Evolutionary conservation across 2,888 invertebrate genomes (phyloP).

Genomic region (Rhabditophanes sp.): DNA sequence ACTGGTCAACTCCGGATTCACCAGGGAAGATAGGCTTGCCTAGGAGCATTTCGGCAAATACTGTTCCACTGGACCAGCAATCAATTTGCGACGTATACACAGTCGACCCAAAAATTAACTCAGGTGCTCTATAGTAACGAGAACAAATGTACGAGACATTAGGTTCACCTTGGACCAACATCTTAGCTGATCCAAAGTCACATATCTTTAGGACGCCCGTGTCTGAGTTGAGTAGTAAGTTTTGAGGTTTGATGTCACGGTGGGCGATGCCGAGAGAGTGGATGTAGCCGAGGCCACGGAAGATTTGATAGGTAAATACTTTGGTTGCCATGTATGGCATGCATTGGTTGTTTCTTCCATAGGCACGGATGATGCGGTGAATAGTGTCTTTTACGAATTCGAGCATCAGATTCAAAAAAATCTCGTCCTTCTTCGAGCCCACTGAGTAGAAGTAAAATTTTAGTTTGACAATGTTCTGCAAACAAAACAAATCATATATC

Average conservation of each 20-base stretch:
- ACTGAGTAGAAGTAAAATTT: conserved; percentile 99
- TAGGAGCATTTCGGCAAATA: conserved; percentile 76
- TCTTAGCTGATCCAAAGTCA: conserved; percentile 64
- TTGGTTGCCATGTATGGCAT: conserved; percentile 99
- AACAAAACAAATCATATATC: too few relatives aligned
- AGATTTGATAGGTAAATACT: conserved; percentile 57
- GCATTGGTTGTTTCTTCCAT: conserved; percentile 98
- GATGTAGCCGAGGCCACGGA: conserved; percentile 95
- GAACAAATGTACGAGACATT: conserved; percentile 99
- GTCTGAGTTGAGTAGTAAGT: conserved; percentile 86
- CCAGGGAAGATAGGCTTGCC: conserved; percentile 91
- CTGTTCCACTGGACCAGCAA: conserved; percentile 59
- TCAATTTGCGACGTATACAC: conserved; percentile 65
- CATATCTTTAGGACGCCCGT: conserved; percentile 91
- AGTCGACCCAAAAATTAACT: conserved; percentile 73
- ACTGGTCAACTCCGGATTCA: conserved; percentile 93
- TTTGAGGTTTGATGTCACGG: conserved; percentile 98
- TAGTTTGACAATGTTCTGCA: conserved; percentile 99
- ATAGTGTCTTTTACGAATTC: conserved; percentile 99
- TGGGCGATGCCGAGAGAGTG: conserved; percentile 68
- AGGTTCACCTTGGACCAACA: conserved; percentile 24
- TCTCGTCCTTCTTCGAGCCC: conserved; percentile 99
- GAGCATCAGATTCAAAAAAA: conserved; percentile 98
- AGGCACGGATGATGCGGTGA: conserved; percentile 93
- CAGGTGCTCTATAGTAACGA: conserved; percentile 75